Conservation (phyloP, 2,888 invertebrate genomes). For the Hypercompe scribonia region DNA sequence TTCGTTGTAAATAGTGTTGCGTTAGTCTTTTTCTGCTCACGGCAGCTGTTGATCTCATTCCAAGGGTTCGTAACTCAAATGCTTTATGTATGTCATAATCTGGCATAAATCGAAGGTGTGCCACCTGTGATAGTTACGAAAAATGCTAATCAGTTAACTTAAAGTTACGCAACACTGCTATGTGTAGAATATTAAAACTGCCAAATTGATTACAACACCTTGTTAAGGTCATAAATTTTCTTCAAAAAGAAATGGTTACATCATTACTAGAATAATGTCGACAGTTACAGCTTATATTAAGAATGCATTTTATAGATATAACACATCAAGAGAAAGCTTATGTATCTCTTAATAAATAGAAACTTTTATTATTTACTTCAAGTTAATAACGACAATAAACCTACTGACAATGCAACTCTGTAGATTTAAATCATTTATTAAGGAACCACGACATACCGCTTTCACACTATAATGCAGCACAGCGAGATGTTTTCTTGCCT, state of each 20-base stretch:
- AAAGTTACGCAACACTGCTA: slow-evolving; percentile 37
- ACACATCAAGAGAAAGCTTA: slow-evolving; percentile 37
- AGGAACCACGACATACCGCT: slow-evolving; percentile 45
- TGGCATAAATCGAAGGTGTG: slow-evolving; percentile 37
- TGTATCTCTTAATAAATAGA: slow-evolving; percentile 21
- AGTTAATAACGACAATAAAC: slow-evolving; percentile 25
- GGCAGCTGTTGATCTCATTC: slow-evolving; percentile 39
- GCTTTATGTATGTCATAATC: slow-evolving; percentile 46
- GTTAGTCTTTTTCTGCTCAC: slow-evolving; percentile 18
- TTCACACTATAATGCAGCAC: slow-evolving; percentile 35
- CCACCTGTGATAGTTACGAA: slow-evolving; percentile 44
- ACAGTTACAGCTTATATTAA: slow-evolving; percentile 14
- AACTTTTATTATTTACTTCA: slow-evolving; percentile 30
- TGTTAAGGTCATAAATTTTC: slow-evolving; percentile 49
- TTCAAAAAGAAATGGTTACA: slow-evolving; percentile 34
- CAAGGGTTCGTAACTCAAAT: slow-evolving; percentile 27
- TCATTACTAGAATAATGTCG: slow-evolving; percentile 23
- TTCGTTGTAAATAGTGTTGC: slow-evolving; percentile 30
- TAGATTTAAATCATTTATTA: slow-evolving; percentile 39
- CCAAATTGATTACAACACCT: slow-evolving; percentile 43
- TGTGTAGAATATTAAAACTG: slow-evolving; percentile 40
- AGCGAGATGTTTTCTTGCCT: slow-evolving; percentile 25
- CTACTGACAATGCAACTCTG: slow-evolving; percentile 24
- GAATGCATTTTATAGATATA: slow-evolving; percentile 21
- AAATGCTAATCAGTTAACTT: slow-evolving; percentile 50